Evolutionary conservation across 2,888 invertebrate species (phyloP), one percentile per base, ranked within the genome.

Genomic region (Seira sanloemensis): DNA sequence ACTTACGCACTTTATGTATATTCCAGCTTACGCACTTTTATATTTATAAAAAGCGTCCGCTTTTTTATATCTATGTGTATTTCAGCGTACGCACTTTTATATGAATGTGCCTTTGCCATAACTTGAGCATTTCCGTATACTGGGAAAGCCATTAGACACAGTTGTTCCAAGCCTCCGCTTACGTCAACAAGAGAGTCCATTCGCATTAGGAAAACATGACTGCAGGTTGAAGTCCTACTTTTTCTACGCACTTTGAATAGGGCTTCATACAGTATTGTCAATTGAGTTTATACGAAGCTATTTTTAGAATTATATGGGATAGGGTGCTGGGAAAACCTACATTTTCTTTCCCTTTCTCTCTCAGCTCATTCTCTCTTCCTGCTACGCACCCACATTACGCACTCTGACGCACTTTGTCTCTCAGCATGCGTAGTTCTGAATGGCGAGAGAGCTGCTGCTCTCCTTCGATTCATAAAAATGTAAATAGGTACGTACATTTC

Each of bases 341-440:
- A n/a, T 62, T 62, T 62, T 62, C 21, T 62, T 7, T 19, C 21
- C n/a, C n/a, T 18, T 18, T 18, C 21, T 62, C 62, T 18, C 62
- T 7, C 62, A 62, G 5, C n/a, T 62, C 65, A 62, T 62, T n/a
- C 73, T 73, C 24, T 73, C 16, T 18, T 58, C 62, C 46, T 16
- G 1, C n/a, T 24, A 74, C 74, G 58, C 62, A 62, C 74, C 18
- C 74, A 62, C 65, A 62, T 73, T 74, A 74, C 74, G 74, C 74
- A 74, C 62, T 74, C 62, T 74, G 69, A 69, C 69, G 69, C 69
- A 69, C 69, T 37, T 69, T 67, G 23, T 18, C 68, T 69, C 37
- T 69, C 69, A 37, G 37, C 69, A 69, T 25, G 69, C 69, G 69
- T 69, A 37, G 37, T 25, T 25, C 12, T 69, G 26, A 37, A 69